These are phyloP conservation scores for Spodoptera picta DNA, from an alignment of 2,888 invertebrate species.

Conservation along the genomic window DNA sequence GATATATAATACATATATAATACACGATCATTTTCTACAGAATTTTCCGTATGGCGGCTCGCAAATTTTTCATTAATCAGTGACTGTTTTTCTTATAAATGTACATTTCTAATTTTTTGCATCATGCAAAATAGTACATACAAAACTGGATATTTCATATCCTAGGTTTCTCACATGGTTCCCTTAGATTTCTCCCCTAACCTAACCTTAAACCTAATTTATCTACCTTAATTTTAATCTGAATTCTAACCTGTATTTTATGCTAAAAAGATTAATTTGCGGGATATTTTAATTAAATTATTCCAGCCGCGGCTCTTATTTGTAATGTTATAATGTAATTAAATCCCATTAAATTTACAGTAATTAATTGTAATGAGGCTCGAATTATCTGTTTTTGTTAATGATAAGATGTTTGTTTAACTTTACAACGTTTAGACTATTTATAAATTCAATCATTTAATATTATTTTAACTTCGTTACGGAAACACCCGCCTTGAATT, in stretches of 20 bases:
- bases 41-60: conserved; percentile 75
- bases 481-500: conserved; percentile 14
- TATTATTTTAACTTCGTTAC: conserved; percentile 5
- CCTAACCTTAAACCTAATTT: conserved; percentile 32
- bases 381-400: conserved; percentile 29
- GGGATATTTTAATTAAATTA: conserved; percentile 45
- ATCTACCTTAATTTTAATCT: conserved; percentile 22
- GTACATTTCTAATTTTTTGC: conserved; percentile 83
- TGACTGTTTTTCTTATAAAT: conserved; percentile 36
- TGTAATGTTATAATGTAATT: conserved; percentile 52
- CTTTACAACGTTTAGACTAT: conserved; percentile 1
- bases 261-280: conserved; percentile 29
- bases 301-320: conserved; percentile 52
- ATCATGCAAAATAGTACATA: conserved; percentile 95
- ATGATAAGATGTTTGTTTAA: conserved; percentile 28
- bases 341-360: conserved; percentile 38
- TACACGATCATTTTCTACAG: conserved; percentile 33
- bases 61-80: conserved; percentile 22
- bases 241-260: conserved; percentile 31
- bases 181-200: conserved; percentile 81
- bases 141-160: conserved; percentile 87
- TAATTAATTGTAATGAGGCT: conserved; percentile 46
- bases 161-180: conserved; percentile 92
- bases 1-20: conserved; percentile 38
- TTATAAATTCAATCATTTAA: neutral